Evolutionary conservation across 1,140 invertebrate species (phyloP).

Genomic region (Drosophila quadrilineata): DNA sequence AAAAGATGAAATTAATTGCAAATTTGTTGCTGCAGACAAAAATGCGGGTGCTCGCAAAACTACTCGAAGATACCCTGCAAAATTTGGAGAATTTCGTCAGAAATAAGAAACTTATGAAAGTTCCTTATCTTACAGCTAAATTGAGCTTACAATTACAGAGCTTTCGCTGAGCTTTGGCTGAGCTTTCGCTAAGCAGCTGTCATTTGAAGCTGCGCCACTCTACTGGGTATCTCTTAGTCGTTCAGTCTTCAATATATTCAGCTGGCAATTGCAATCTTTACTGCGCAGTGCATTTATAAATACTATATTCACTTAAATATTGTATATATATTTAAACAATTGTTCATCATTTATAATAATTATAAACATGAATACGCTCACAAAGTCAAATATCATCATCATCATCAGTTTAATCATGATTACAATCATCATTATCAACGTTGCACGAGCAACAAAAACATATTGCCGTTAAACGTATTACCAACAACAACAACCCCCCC

Average conservation of each 20-base stretch:
- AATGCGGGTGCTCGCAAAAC: slow-evolving; percentile 22
- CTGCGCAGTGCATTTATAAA: slow-evolving; percentile 22
- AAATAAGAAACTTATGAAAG: no score
- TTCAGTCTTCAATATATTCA: neutral
- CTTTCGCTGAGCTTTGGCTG: neutral
- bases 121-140: no score
- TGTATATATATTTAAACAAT: slow-evolving; percentile 6
- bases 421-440: slow-evolving; percentile 1
- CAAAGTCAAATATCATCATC: slow-evolving; percentile 12
- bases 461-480: slow-evolving; percentile 28
- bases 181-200: neutral
- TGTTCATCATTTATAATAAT: slow-evolving; percentile 4
- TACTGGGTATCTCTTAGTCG: neutral
- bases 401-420: neutral
- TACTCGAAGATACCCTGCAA: neutral
- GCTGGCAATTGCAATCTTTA: neutral
- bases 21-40: slow-evolving; percentile 35
- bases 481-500: slow-evolving; percentile 15
- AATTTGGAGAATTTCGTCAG: neutral
- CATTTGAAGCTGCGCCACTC: no score
- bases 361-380: slow-evolving; percentile 2
- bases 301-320: slow-evolving; percentile 1
- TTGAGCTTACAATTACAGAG: no score
- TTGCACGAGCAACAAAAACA: slow-evolving; percentile 4
- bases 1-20: slow-evolving; percentile 47